These are phyloP conservation scores for Thecophora atra DNA, from an alignment of 2,888 invertebrate genomes.

Conservation along the genomic window DNA sequence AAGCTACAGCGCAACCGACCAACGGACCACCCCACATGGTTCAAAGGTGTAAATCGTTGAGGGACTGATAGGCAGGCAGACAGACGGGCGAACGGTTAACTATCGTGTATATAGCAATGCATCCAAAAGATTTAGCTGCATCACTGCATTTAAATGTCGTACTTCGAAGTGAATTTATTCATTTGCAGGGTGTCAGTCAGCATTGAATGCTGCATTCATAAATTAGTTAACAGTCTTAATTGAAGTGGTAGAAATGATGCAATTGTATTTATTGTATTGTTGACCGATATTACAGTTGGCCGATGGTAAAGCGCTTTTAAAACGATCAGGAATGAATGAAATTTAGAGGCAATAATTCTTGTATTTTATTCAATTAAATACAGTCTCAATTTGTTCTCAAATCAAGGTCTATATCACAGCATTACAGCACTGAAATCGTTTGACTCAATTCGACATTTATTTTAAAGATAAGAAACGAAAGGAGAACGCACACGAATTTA, in stretches of 20 bases:
- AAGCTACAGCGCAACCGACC: not conserved
- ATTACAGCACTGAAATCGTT: no score
- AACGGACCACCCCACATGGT: slow-evolving; percentile 1
- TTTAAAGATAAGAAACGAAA: not conserved
- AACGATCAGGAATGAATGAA: no score
- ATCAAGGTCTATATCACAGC: no score
- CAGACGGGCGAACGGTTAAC: not conserved
- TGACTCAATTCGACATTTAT: not conserved
- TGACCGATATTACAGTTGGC: not conserved
- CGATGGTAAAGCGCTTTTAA: no score
- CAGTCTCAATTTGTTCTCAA: no score
- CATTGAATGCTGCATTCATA: not conserved
- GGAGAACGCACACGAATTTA: not conserved
- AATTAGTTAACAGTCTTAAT: slow-evolving; percentile 7
- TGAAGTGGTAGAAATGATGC: not conserved
- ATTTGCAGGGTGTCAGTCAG: not conserved
- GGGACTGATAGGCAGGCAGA: not conserved
- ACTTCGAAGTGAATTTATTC: slow-evolving; percentile 4
- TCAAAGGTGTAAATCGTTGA: slow-evolving; percentile 21
- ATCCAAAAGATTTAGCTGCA: not conserved
- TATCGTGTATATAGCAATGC: not conserved
- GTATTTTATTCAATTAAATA: no score
- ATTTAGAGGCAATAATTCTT: no score
- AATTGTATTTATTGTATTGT: not conserved
- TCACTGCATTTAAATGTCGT: slow-evolving; percentile 6